Base-by-base conservation (phyloP, 2,888 invertebrate genomes). In the Microctonus hyperodae region DNA sequence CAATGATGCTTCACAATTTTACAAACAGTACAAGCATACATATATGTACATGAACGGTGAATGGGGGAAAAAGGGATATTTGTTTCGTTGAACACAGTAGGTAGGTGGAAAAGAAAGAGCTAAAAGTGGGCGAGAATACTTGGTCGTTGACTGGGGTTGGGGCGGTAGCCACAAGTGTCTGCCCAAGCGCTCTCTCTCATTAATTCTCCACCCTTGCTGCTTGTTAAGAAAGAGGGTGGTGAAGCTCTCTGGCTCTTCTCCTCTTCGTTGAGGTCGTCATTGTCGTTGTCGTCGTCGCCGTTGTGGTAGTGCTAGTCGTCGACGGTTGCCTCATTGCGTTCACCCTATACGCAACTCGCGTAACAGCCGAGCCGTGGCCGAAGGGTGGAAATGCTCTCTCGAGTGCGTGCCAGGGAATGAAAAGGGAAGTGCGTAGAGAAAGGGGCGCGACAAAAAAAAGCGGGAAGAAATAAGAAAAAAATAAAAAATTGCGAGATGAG, bases 101-200 rank as follows among this genome's bases (percentile, higher is more conserved):
- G 61, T 35, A 51, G 65, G 51, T 44, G 66, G 68, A 28, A 65
- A 33, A 67, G 44, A 31, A 31, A 10, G 16, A 57, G 60, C 59
- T 31, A 50, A 68, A 50, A 66, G 44, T 23, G 56, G 76, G 68
- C 67, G 56, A 76, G 69, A 68, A 76, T 79, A 78, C 75, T 80
- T 79, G 76, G 77, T 7, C 44, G 44, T 77, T 78, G 76, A 70
- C 72, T 57, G 48, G 79, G 78, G 79, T 80, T 75, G 80, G n/a
- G 80, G 77, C 79, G 81, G 80, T 83, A 83, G 83, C 83, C 83
- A 83, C 83, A 83, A 83, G 83, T 83, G 83, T 83, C 83, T 81
- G 82, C 81, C 79, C 77, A 79, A 78, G 82, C 82, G 79, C 81
- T 82, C 81, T 82, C 81, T 80, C 83, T 83, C 83, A 83, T 83